Conservation (phyloP, 1,140 invertebrate species). For the Orussus abietinus region DNA sequence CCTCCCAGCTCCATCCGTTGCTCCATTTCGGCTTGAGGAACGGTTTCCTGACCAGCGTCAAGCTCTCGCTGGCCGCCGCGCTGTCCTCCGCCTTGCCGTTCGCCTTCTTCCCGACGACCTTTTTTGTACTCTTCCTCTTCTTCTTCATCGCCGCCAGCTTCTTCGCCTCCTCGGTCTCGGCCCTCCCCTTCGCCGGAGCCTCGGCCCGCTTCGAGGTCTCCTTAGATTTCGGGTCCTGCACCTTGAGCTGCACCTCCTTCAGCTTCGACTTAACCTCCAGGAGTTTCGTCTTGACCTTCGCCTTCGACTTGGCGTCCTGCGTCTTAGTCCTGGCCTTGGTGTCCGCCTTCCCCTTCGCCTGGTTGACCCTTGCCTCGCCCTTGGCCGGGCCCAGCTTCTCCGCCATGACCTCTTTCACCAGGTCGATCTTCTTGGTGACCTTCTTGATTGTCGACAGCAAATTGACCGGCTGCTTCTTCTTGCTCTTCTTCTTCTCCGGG, state of each 20-base stretch:
- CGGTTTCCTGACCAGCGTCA: conserved; percentile 40
- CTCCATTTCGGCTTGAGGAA: conserved; percentile 72
- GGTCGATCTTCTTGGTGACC: conserved; percentile 51
- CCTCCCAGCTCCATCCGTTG: conserved; percentile 90
- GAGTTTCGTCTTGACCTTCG: conserved; percentile 40
- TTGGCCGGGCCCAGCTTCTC: conserved; percentile 42
- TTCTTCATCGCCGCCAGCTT: conserved; percentile 25
- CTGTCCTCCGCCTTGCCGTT: conserved; percentile 34
- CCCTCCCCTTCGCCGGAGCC: conserved; percentile 5
- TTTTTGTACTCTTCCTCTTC: conserved; percentile 36
- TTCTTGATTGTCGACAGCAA: conserved; percentile 54
- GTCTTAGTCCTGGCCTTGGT: conserved; percentile 28
- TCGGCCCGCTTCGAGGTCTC: conserved; percentile 6
- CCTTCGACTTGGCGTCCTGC: conserved; percentile 33
- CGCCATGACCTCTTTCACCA: conserved; percentile 45
- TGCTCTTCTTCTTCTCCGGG: conserved; percentile 23
- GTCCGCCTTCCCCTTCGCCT: conserved; percentile 27
- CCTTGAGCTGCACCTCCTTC: conserved; percentile 36
- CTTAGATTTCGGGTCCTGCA: conserved; percentile 18
- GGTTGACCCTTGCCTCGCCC: conserved; percentile 21
- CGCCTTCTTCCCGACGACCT: conserved; percentile 21
- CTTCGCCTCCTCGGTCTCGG: conserved; percentile 12
- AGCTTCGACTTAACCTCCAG: conserved; percentile 28
- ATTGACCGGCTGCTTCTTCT: conserved; percentile 22
- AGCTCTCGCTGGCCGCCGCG: conserved; percentile 33